Conservation (phyloP, 2,113 vertebrate genomes). For the Genyomyrus donnyi region DNA sequence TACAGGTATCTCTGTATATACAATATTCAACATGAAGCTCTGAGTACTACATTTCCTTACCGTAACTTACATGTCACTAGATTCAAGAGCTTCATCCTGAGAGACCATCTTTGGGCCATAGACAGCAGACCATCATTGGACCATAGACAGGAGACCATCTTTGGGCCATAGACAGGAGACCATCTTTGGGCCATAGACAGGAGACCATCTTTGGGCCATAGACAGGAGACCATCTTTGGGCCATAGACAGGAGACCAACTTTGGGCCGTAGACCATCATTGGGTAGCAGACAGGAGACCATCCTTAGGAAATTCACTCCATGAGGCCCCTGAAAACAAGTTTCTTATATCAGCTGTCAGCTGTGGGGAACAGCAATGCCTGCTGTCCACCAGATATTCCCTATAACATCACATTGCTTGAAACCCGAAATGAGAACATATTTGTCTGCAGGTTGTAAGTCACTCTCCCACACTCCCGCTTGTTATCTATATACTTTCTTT, state of each 20-base stretch:
- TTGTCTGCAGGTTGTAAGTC: conserved; percentile 41
- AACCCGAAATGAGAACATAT: not conserved
- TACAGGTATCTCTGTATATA: too few species aligned
- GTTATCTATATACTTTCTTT: not conserved
- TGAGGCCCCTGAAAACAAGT: not conserved
- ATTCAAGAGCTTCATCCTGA: not conserved
- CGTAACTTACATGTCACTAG: not conserved
- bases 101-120: not conserved
- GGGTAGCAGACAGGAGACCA: not conserved
- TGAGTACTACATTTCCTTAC: not conserved
- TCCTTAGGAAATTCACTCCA: not conserved
- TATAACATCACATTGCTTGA: not conserved
- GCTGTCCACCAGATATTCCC: not conserved
- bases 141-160: not conserved
- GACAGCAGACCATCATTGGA: not conserved
- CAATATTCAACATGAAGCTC: not conserved
- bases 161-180: not conserved
- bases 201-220: not conserved
- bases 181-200: too few species aligned
- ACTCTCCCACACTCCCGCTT: conserved; percentile 26
- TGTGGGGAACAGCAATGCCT: not conserved
- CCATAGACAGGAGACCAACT: too few species aligned
- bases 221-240: not conserved
- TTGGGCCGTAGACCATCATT: not conserved
- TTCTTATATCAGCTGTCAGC: not conserved